These are phyloP conservation scores for Drosophila fungiperda DNA, from an alignment of 2,888 invertebrate species.

Conservation along the genomic window DNA sequence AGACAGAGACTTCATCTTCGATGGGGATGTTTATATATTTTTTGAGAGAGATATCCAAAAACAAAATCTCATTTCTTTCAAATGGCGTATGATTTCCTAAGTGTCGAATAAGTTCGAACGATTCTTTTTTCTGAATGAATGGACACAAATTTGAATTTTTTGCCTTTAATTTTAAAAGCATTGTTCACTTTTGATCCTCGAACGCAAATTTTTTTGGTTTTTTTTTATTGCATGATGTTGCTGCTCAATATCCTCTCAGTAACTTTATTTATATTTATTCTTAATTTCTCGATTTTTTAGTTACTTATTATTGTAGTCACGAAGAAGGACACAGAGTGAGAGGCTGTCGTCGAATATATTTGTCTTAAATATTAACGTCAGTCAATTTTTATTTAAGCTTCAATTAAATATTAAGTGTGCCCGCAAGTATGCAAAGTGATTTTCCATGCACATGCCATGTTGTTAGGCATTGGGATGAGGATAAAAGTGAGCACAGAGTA, in stretches of 20 bases:
- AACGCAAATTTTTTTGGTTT: neutral
- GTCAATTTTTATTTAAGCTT: constrained; percentile 74
- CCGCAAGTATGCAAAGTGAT: constrained; percentile 71
- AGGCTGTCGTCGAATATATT: constrained; percentile 27
- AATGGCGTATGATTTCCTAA: neutral
- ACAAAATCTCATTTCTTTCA: neutral
- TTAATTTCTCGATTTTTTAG: neutral
- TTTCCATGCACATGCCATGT: constrained; percentile 67
- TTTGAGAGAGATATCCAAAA: neutral
- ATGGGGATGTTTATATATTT: neutral
- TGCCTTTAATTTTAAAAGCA: too few relatives aligned
- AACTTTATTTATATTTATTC: neutral
- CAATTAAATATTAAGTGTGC: constrained; percentile 74
- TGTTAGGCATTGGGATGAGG: neutral
- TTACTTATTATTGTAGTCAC: neutral
- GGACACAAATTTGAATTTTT: neutral
- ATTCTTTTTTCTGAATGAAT: neutral
- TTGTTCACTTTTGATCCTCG: too few relatives aligned
- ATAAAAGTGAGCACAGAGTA: neutral
- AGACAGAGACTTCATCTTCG: neutral
- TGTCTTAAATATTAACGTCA: constrained; percentile 67
- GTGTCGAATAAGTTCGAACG: neutral
- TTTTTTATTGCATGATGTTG: too few relatives aligned
- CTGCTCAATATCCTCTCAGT: neutral
- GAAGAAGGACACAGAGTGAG: neutral